These are phyloP conservation scores for Lordiphosa stackelbergi DNA, from an alignment of 1,140 invertebrate species.

Conservation along the genomic window DNA sequence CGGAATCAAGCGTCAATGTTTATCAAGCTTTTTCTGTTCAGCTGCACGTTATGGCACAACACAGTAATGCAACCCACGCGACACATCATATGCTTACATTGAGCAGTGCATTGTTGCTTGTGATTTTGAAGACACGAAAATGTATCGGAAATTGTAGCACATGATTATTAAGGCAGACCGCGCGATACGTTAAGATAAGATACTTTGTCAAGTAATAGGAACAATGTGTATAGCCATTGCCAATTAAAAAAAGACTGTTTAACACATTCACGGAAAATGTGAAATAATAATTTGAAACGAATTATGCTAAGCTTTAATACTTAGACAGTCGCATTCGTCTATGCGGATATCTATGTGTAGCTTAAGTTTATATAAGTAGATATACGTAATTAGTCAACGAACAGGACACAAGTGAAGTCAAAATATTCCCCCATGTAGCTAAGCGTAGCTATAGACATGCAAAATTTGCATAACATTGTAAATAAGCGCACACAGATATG, in stretches of 20 bases:
- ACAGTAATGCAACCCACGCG: too few species aligned
- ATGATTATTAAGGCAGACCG: neutral
- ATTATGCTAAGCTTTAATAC: slow-evolving; percentile 13
- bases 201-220: slow-evolving; percentile 32
- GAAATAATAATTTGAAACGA: slow-evolving; percentile 20
- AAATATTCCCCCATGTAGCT: neutral
- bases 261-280: slow-evolving; percentile 28
- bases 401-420: slow-evolving; percentile 3
- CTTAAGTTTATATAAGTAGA: slow-evolving; percentile 6
- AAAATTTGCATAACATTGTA: slow-evolving; percentile 14
- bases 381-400: slow-evolving; percentile 1
- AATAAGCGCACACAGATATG: slow-evolving; percentile 28
- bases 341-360: neutral
- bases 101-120: too few species aligned
- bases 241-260: slow-evolving; percentile 64
- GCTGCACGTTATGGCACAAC: too few species aligned
- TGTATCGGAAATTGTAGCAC: neutral
- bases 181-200: neutral
- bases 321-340: neutral
- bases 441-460: slow-evolving; percentile 4
- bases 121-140: neutral
- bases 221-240: slow-evolving; percentile 58
- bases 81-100: too few species aligned
- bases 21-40: too few species aligned
- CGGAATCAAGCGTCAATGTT: too few species aligned